Percentiles rank a stretch among this genome's conserved stretches.
These are phyloP conservation scores for Phortica okadai DNA, from an alignment of 2,888 invertebrate genomes.

Conservation along the genomic window DNA sequence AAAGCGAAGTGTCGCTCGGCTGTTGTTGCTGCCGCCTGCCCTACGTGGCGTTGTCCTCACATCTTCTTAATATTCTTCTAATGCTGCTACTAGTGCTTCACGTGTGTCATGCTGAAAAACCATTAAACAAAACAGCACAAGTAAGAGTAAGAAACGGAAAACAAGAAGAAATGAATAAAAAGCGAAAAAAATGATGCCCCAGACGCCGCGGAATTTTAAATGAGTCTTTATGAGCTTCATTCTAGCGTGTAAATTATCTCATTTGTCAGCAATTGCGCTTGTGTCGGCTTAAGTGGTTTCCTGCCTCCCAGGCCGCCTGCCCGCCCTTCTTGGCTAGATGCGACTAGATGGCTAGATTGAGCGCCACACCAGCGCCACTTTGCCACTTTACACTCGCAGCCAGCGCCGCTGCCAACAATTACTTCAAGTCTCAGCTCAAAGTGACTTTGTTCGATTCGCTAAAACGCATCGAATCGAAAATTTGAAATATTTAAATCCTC, in stretches of 20 bases:
- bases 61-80: too few species aligned
- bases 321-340: conserved; percentile 4
- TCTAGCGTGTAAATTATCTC: conserved; percentile 70
- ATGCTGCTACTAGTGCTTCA: conserved; percentile 45
- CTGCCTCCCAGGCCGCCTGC: background rate
- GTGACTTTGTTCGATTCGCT: background rate
- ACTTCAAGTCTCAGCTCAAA: background rate
- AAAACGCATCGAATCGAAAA: conserved; percentile 30
- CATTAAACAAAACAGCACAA: conserved; percentile 59
- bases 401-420: background rate
- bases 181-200: conserved; percentile 66
- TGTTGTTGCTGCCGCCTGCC: background rate
- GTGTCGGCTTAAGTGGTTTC: conserved; percentile 33
- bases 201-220: conserved; percentile 71
- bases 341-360: background rate
- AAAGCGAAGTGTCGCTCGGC: background rate
- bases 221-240: conserved; percentile 71
- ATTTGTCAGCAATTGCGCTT: conserved; percentile 69
- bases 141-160: background rate
- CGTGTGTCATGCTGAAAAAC: conserved; percentile 71
- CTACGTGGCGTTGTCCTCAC: background rate
- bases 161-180: conserved; percentile 25
- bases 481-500: conserved; percentile 29
- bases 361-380: background rate
- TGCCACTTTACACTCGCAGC: too few species aligned